Conservation (phyloP, 2,888 invertebrate species). For the Agrotis segetum region DNA sequence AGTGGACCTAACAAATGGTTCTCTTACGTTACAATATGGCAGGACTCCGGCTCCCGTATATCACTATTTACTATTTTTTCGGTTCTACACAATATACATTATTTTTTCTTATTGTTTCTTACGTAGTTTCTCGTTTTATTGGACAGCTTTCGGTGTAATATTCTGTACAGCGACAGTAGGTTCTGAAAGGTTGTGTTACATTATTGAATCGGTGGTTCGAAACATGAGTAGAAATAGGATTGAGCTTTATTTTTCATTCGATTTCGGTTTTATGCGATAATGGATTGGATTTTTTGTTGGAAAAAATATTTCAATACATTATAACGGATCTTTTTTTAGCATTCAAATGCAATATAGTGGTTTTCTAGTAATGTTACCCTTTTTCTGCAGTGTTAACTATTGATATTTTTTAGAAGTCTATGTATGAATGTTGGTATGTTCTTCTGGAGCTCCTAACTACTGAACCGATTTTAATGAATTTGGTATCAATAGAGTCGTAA, state of each 20-base stretch:
- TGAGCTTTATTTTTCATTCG: background rate
- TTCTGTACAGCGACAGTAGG: conserved; percentile 23
- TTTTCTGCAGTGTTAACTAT: too few species aligned
- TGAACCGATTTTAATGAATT: too few species aligned
- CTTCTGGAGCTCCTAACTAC: too few species aligned
- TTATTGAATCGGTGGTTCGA: conserved; percentile 3
- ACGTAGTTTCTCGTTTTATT: conserved; percentile 51
- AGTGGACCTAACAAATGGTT: conserved; percentile 61
- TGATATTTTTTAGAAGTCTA: too few species aligned
- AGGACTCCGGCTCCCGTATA: conserved; percentile 47
- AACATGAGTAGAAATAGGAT: conserved; percentile 14
- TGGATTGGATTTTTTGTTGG: background rate
- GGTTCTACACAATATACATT: conserved; percentile 27
- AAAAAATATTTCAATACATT: too few species aligned
- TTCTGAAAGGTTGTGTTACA: background rate
- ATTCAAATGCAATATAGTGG: background rate
- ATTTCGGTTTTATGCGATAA: background rate
- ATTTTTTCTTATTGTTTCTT: conserved; percentile 54
- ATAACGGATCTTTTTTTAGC: background rate
- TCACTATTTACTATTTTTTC: conserved; percentile 49
- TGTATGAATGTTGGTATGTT: too few species aligned
- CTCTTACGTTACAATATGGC: conserved; percentile 52
- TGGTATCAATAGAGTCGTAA: too few species aligned
- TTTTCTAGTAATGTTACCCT: too few species aligned
- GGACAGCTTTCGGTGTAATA: conserved; percentile 52